Evolutionary conservation across 1,140 invertebrate species (phyloP).

Genomic region (Neelides sp.): DNA sequence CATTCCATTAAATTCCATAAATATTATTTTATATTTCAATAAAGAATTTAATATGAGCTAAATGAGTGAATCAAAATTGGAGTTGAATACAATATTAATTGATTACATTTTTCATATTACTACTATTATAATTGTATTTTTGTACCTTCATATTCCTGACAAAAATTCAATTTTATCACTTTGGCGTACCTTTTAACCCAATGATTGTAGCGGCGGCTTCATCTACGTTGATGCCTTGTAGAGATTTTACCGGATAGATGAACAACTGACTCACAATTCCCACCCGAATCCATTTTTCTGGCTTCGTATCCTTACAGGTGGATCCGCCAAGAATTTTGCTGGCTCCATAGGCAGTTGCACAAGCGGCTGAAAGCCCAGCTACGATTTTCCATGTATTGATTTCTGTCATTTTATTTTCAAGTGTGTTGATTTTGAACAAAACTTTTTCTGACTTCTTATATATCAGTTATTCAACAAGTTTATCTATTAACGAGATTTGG

Average conservation of each 20-base stretch:
- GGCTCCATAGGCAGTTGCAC: conserved; percentile 6
- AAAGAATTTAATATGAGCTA: too few species aligned
- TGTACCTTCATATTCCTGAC: neutral
- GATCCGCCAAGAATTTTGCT: neutral
- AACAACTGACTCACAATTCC: conserved; percentile 19
- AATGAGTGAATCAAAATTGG: too few species aligned
- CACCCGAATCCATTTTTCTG: conserved; percentile 20
- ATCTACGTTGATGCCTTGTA: conserved; percentile 16
- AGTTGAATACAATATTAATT: neutral
- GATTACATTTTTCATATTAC: neutral
- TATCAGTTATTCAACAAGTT: too few species aligned
- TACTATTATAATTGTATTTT: neutral
- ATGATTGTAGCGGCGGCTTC: conserved; percentile 19
- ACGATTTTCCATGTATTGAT: conserved; percentile 9
- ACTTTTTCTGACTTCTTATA: too few species aligned
- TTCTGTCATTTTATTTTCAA: too few species aligned
- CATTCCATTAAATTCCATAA: too few species aligned
- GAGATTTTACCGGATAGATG: conserved; percentile 24
- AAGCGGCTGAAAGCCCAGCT: conserved; percentile 8
- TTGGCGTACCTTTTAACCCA: conserved; percentile 20
- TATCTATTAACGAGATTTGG: too few species aligned
- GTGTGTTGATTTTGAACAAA: too few species aligned
- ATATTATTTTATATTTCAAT: too few species aligned
- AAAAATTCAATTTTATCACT: too few species aligned
- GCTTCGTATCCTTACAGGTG: neutral